Percentiles rank a stretch among this genome's conserved stretches.
phyloP scores from a whole-genome alignment of 2,888 invertebrate genomes.

The Metallyticus violacea region DNA sequence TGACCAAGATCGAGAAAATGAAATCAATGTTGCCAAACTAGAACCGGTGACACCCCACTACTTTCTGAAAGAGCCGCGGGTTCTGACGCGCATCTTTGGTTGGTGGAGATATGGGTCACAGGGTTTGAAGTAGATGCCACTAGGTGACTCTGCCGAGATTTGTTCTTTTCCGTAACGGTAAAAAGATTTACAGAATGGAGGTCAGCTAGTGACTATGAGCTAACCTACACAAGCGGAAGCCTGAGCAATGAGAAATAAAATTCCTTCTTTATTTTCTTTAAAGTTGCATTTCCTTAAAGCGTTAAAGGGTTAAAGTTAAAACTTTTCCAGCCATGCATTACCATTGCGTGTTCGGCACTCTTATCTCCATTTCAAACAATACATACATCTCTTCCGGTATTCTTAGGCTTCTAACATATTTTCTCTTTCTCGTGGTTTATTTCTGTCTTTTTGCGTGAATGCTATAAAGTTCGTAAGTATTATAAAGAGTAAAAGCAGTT shows the following conservation, averaged over 20 bases:
- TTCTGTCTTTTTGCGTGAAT: no score
- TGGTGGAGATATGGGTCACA: background rate
- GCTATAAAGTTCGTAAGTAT: no score
- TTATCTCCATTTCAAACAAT: no score
- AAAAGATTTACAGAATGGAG: background rate
- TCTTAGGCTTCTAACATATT: no score
- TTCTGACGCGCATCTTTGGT: background rate
- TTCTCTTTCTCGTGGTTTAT: no score
- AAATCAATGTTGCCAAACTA: constrained; percentile 3
- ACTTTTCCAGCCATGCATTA: no score
- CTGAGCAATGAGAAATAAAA: background rate
- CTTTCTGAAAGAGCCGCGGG: background rate
- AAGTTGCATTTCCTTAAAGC: background rate
- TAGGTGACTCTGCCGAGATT: background rate
- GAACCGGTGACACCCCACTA: background rate
- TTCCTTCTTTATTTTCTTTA: background rate
- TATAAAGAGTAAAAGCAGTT: no score
- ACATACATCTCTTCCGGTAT: no score
- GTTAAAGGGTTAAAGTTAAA: no score
- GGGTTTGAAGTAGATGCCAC: background rate
- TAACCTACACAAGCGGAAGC: background rate
- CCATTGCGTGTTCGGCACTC: no score
- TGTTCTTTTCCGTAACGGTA: background rate
- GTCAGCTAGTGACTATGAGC: no score
- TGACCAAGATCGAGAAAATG: constrained; percentile 7